These are phyloP conservation scores for Paedocypris micromegethes DNA, from an alignment of 2,797 vertebrate species.

Conservation along the genomic window DNA sequence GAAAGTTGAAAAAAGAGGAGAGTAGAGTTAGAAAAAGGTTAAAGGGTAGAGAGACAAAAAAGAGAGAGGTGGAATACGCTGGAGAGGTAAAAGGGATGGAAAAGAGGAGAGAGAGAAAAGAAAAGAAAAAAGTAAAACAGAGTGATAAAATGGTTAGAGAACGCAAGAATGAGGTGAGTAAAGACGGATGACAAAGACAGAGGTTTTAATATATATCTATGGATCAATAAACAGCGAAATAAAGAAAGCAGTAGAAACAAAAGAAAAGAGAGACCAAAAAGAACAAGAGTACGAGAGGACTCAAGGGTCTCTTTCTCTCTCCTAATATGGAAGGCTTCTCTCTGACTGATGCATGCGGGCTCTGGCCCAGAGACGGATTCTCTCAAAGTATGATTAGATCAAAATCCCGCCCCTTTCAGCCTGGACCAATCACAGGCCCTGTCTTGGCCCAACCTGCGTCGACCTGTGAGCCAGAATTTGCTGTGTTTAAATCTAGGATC, in stretches of 20 bases:
- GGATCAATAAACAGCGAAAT: constrained; percentile 1
- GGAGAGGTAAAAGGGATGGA: no score
- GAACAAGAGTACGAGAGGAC: constrained; percentile 4
- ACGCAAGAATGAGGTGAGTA: no score
- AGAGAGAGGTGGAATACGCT: no score
- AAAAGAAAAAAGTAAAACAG: no score
- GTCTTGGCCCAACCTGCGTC: neutral
- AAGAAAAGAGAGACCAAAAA: constrained; percentile 11
- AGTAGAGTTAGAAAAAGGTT: no score
- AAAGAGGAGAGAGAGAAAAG: no score
- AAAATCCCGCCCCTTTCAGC: constrained; percentile 49
- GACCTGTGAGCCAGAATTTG: neutral
- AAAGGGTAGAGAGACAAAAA: no score
- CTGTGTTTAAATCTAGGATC: constrained; percentile 1
- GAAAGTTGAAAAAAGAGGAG: no score
- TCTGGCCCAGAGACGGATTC: constrained; percentile 67
- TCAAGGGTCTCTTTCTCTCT: constrained; percentile 64
- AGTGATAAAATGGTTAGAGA: no score
- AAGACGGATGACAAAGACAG: no score
- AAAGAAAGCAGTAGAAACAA: neutral
- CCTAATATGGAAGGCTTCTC: constrained; percentile 75
- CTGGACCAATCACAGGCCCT: constrained; percentile 20
- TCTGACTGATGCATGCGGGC: constrained; percentile 70
- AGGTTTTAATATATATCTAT: neutral
- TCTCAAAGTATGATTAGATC: constrained; percentile 74